phyloP scores from a whole-genome alignment of 1,140 invertebrate species.

The Oedothorax gibbosus region DNA sequence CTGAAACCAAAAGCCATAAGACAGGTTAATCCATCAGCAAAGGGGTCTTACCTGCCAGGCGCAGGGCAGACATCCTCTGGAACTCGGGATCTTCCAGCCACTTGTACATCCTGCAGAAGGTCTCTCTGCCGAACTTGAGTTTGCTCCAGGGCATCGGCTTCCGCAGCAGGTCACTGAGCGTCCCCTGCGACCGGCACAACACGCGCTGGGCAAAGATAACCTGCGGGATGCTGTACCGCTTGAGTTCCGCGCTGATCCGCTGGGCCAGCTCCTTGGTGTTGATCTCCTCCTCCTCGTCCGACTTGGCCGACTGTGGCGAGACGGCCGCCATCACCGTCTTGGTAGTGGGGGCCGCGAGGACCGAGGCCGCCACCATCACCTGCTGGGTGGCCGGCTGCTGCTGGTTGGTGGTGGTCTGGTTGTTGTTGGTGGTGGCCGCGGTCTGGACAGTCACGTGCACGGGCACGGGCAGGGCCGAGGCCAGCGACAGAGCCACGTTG shows the following conservation, averaged over 20 bases:
- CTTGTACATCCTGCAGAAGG: conserved; percentile 99
- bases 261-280: conserved; percentile 99
- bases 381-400: conserved; percentile 62
- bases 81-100: conserved; percentile 99
- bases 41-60: conserved; percentile 90
- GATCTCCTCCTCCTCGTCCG: conserved; percentile 86
- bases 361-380: background rate
- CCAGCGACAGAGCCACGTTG: conserved; percentile 44
- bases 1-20: background rate
- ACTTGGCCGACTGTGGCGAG: conserved; percentile 50
- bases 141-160: conserved; percentile 99
- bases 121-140: conserved; percentile 98
- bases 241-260: conserved; percentile 97
- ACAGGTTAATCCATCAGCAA: background rate
- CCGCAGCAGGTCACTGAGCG: conserved; percentile 93
- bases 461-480: conserved; percentile 74
- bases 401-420: conserved; percentile 64
- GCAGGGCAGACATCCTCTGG: conserved; percentile 97
- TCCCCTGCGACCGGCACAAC: conserved; percentile 97
- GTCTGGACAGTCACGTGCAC: conserved; percentile 48
- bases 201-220: conserved; percentile 99
- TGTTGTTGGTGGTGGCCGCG: conserved; percentile 42
- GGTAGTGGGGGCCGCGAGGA: background rate
- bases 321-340: conserved; percentile 68
- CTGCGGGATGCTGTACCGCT: conserved; percentile 99